Base-by-base conservation (phyloP, 1,140 invertebrate genomes). In the Eufriesea mexicana region DNA sequence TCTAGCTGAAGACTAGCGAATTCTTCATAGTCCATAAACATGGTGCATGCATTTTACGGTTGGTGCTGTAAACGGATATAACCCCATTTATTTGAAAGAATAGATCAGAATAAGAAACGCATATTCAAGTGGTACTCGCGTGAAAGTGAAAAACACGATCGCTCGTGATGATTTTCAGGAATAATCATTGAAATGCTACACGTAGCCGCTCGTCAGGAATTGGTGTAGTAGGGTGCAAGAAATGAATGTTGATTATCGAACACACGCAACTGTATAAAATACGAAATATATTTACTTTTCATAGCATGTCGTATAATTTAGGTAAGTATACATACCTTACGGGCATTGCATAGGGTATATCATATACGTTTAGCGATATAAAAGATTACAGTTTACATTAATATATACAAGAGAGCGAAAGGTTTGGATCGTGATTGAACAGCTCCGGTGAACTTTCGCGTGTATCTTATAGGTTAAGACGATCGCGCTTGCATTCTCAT, bases 211-310 rank as follows among this genome's bases (percentile, higher is more conserved):
- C 74, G 59, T 25, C 45, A 14, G 4, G 14, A 0, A n/a, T 59
- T 47, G 23, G 14, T 47, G 18, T 20, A n/a, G 10, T 9, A 6
- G 28, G 47, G 28, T 8, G 18, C 70, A n/a, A 54, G 70, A 51
- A 57, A 57, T 49, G 62, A 49, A 49, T 28, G 42, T 61, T n/a
- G 51, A 73, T 18, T 25, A 5, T 16, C 0, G 61, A 55, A 82
- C 20, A 67, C 79, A 79, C 28, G 25, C 79, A 35, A 25, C 18
- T 91, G 82, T 92, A 92, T 92, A 92, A 93, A 93, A 93, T 93
- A 93, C 84, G 91, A 93, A 93, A 92, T 92, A 93, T 93, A 93
- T 92, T 93, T 91, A 92, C 89, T 90, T 90, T 90, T 91, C 71
- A 90, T 92, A 90, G 86, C 72, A 79, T 88, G 84, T 88, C 88